phyloP scores from a whole-genome alignment of 2,797 vertebrate genomes.

The Coreius guichenoti region DNA sequence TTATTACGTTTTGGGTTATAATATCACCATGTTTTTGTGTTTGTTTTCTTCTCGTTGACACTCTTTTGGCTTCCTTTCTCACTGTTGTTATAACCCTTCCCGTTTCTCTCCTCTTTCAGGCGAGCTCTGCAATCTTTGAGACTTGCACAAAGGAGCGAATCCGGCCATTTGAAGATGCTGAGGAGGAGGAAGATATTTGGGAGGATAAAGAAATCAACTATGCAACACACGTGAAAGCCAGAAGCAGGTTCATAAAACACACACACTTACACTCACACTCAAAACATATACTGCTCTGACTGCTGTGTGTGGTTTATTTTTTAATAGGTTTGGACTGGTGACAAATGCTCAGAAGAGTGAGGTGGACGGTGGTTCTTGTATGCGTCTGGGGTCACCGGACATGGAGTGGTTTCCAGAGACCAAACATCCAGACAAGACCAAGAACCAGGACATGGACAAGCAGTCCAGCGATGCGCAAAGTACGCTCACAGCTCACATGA shows the following conservation, averaged over 20 bases:
- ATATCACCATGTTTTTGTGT: not conserved
- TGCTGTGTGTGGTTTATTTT: not conserved
- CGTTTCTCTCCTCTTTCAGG: constrained; percentile 70
- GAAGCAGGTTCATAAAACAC: constrained; percentile 83
- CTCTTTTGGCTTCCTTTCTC: not conserved
- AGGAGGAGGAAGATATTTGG: constrained; percentile 97
- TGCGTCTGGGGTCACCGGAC: constrained; percentile 50
- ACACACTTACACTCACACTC: not conserved
- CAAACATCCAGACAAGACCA: constrained; percentile 38
- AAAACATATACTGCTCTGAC: not conserved
- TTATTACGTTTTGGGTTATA: not conserved
- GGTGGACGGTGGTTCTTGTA: not conserved
- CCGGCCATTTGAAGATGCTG: constrained; percentile 90
- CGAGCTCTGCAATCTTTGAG: constrained; percentile 90
- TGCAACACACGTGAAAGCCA: constrained; percentile 86
- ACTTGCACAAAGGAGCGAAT: constrained; percentile 91
- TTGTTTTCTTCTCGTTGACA: not conserved
- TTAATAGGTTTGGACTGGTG: constrained; percentile 54
- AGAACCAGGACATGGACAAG: constrained; percentile 57
- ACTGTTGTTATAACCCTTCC: not conserved
- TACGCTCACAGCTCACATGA: not conserved
- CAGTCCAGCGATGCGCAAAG: constrained; percentile 45
- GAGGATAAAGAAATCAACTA: constrained; percentile 92
- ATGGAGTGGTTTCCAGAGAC: constrained; percentile 55
- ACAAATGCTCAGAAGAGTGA: constrained; percentile 38